Evolutionary conservation across 2,113 vertebrate genomes (phyloP), one percentile per base, ranked within the genome.

Genomic region (Panthera tigris): DNA sequence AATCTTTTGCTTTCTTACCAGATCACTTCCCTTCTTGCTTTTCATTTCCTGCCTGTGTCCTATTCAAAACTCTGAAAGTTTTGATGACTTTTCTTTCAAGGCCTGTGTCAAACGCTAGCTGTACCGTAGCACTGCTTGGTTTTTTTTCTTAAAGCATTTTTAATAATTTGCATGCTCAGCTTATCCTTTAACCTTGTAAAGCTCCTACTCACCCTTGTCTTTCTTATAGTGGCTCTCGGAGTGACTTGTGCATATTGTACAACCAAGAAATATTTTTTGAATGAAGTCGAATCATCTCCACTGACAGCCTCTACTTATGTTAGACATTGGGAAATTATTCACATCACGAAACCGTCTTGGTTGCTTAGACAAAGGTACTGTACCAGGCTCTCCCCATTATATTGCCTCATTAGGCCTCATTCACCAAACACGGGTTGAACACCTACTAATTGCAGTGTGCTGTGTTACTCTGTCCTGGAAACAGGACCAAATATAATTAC

Each of bases 381-480:
- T 96, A 92, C 81, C 86, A 89, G 63, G 52, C 90, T 95, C n/a
- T 82, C 68, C 7, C 90, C 81, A 96, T 95, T 97, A 69, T 95
- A 89, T 97, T 96, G 87, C 95, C 95, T 97, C 97, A 97, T 98
- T 97, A 98, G 89, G 94, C 76, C 48, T 95, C 97, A 98, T 98
- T 98, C 98, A 98, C 93, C 94, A 97, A 96, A 91, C 57, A 89
- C 89, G 96, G 85, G 94, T 94, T 98, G 97, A 98, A 98, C 98
- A 98, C 98, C 98, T 98, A 97, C 97, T 97, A 97, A 98, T 98
- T 97, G 95, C 97, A 95, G 88, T 95, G 55, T 91, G 18, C 88
- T 94, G 95, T 97, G 84, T 96, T 97, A 69, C 88, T 95, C 36
- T 95, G 91, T 97, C 97, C 96, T 97, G 41, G 81, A 97, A 98